phyloP scores from a whole-genome alignment of 2,113 vertebrate genomes.

The Eurystomus gularis region DNA sequence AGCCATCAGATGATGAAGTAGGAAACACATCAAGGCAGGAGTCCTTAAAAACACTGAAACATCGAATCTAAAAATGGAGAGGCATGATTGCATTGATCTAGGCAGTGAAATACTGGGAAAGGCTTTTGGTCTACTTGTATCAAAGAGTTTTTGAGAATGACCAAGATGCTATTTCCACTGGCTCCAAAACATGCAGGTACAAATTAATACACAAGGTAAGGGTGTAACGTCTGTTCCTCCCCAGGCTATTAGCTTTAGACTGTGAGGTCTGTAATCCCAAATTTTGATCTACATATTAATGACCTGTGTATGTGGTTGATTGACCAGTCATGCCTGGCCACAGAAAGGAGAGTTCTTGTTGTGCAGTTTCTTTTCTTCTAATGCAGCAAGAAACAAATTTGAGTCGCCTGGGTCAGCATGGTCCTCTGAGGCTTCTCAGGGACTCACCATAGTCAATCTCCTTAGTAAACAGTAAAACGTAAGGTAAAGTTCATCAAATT shows the following conservation, averaged over 20 bases:
- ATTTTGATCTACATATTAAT: background rate
- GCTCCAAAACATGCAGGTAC: background rate
- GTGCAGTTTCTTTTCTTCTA: background rate
- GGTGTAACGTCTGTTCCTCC: background rate
- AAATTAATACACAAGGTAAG: background rate
- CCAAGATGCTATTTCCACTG: background rate
- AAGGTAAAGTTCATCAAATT: background rate
- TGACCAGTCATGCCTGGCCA: background rate
- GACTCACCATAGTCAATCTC: background rate
- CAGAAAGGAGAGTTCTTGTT: background rate
- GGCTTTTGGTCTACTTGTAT: background rate
- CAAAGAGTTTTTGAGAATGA: background rate
- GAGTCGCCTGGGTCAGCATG: background rate
- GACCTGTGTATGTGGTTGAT: background rate
- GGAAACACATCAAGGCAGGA: too few relatives aligned
- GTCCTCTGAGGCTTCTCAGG: background rate
- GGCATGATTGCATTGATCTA: background rate
- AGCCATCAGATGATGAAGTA: too few relatives aligned
- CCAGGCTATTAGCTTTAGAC: background rate
- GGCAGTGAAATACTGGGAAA: background rate
- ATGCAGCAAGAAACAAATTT: background rate
- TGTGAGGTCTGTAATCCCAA: background rate
- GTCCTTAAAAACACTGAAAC: background rate
- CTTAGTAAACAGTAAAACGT: background rate
- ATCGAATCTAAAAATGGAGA: background rate